Evolutionary conservation across 2,888 invertebrate species (phyloP).

Genomic region (Melanargia galathea): DNA sequence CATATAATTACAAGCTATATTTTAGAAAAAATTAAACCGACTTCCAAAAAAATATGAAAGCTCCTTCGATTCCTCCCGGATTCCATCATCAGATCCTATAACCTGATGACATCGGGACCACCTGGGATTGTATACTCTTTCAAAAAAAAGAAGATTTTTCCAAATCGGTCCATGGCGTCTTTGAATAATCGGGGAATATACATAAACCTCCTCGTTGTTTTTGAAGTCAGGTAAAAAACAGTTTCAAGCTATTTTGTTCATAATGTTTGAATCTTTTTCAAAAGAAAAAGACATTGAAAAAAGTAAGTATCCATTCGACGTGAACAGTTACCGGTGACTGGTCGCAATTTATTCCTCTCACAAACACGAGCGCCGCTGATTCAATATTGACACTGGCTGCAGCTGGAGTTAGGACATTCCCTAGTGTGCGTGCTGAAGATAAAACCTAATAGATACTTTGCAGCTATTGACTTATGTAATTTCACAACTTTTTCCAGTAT

Average conservation of each 20-base stretch:
- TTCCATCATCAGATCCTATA: too few species aligned
- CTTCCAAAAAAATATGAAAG: too few species aligned
- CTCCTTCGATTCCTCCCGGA: too few species aligned
- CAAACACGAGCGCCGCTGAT: slow-evolving; percentile 71
- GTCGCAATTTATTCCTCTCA: slow-evolving; percentile 76
- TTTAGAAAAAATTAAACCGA: too few species aligned
- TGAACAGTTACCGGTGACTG: slow-evolving; percentile 61
- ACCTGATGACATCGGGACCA: too few species aligned
- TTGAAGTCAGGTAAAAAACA: too few species aligned
- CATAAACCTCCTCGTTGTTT: too few species aligned
- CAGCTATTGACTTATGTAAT: slow-evolving; percentile 12
- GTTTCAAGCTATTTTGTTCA: not conserved
- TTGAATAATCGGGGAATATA: too few species aligned
- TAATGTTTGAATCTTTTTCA: slow-evolving; percentile 12
- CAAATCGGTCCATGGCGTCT: too few species aligned
- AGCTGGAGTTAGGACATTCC: slow-evolving; percentile 63
- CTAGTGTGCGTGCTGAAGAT: slow-evolving; percentile 59
- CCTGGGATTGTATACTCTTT: too few species aligned
- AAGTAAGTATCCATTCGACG: slow-evolving; percentile 61
- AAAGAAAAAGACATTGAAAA: slow-evolving; percentile 34
- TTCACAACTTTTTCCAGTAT: not conserved
- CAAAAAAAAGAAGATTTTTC: too few species aligned
- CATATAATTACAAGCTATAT: too few species aligned
- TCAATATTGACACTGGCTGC: slow-evolving; percentile 75
- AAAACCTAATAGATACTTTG: slow-evolving; percentile 51